Evolutionary conservation across 2,797 vertebrate species (phyloP).

Genomic region (Etheostoma perlongum): DNA sequence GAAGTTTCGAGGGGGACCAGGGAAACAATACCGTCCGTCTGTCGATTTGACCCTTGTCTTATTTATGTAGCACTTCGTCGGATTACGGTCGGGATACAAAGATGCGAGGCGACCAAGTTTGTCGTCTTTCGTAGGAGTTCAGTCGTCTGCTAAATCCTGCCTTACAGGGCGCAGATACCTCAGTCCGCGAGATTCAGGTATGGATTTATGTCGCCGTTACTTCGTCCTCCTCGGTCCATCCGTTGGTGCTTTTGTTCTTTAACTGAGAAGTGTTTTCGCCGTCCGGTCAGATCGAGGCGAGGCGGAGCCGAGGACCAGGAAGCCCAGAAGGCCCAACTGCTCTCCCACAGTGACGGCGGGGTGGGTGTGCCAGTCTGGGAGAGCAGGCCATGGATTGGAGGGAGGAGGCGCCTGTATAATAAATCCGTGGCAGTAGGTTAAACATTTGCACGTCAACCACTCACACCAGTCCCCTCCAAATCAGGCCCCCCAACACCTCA

Average conservation of each 20-base stretch:
- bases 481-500: constrained; percentile 21
- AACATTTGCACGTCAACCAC: constrained; percentile 42
- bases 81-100: constrained; percentile 76
- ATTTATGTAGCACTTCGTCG: constrained; percentile 75
- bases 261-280: constrained; percentile 85
- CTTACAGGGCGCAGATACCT: constrained; percentile 16
- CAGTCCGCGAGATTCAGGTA: constrained; percentile 36
- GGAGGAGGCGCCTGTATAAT: constrained; percentile 68
- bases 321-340: constrained; percentile 82
- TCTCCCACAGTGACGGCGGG: constrained; percentile 77
- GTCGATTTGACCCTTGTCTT: constrained; percentile 79
- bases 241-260: constrained; percentile 87
- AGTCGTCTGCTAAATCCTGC: constrained; percentile 34
- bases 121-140: constrained; percentile 66
- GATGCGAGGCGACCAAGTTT: constrained; percentile 77
- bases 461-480: constrained; percentile 9
- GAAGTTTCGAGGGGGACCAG: constrained; percentile 70
- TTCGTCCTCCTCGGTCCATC: constrained; percentile 67
- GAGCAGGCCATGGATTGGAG: constrained; percentile 74
- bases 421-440: constrained; percentile 53
- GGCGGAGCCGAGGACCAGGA: constrained; percentile 86
- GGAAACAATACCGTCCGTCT: constrained; percentile 79
- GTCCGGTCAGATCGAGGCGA: constrained; percentile 86
- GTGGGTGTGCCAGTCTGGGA: constrained; percentile 79
- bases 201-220: constrained; percentile 52